Evolutionary conservation across 2,113 vertebrate genomes (phyloP).

Genomic region (Stercorarius parasiticus): DNA sequence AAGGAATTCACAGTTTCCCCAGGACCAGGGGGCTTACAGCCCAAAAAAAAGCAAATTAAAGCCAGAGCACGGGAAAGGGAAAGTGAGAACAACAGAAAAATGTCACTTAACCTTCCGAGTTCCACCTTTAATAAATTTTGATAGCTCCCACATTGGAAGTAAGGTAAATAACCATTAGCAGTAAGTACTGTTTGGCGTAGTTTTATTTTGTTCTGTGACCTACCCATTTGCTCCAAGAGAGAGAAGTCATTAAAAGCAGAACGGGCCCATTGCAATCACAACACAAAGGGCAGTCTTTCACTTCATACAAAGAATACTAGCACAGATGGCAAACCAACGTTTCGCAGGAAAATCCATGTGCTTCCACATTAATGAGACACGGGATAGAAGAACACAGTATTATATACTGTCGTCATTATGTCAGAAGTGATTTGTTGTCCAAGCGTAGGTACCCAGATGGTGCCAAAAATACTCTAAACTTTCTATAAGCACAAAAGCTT

Average conservation of each 20-base stretch:
- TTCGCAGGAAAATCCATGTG: slow-evolving; percentile 57
- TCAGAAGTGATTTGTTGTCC: slow-evolving; percentile 44
- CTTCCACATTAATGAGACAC: slow-evolving; percentile 44
- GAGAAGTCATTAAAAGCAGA: neutral
- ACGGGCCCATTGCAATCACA: neutral
- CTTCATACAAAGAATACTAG: slow-evolving; percentile 12
- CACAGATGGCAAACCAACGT: slow-evolving; percentile 63
- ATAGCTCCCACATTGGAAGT: neutral
- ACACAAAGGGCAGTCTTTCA: slow-evolving; percentile 26
- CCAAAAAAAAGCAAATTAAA: neutral
- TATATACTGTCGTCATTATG: slow-evolving; percentile 24
- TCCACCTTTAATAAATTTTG: neutral
- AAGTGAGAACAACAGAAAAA: neutral
- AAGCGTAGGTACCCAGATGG: slow-evolving; percentile 58
- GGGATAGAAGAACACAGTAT: slow-evolving; percentile 31
- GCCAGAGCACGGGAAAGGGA: neutral
- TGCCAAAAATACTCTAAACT: slow-evolving; percentile 35
- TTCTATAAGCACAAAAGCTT: slow-evolving; percentile 13
- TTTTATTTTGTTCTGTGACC: neutral
- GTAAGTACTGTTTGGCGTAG: neutral
- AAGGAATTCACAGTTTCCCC: neutral
- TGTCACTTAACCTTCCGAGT: neutral
- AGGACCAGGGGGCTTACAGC: neutral
- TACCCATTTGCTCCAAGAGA: neutral
- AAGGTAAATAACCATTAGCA: neutral